Base-by-base conservation (phyloP, 2,888 invertebrate species). In the Latrodectus elegans region DNA sequence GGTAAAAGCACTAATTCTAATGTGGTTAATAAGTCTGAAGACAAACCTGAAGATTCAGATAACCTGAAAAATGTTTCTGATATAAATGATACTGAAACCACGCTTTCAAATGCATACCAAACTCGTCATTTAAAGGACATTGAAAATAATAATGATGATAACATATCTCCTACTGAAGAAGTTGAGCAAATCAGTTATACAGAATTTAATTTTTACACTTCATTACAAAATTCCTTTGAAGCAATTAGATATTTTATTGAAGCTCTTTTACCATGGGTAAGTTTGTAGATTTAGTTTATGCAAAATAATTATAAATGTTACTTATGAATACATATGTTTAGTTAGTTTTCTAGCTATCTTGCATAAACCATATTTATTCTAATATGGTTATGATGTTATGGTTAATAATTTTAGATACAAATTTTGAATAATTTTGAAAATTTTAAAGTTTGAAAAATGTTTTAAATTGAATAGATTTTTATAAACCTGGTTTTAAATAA, bases 201-300 rank as follows among this genome's bases (percentile, higher is more conserved):
- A 26, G 84, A 67, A 77, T 72, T 73, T 38, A 49, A 65, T 15
- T 38, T 67, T 10, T 73, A 78, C 77, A n/a, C 12, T 10, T 17
- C 67, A 52, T 9, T 81, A 11, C 77, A 80, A 67, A 87, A 87
- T 77, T 38, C 76, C 51, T 60, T 87, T 12, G 70, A 68, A 51
- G 86, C 81, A 12, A 26, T 87, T 12, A 81, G 81, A 51, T 76
- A 72, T 15, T 77, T 82, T 67, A 68, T 87, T 55, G 81, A 81
- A 67, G n/a, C 53, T 22, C 17, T 81, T 11, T 17, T 87, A 26
- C 65, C 68, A 11, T 87, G 86, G 86, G 86, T 87, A 38, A 87
- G 81, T 51, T 65, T 17, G 49, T 60, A 1, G 38, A 38, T 38
- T 38, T 6, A 4, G 38, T 38, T 4, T 38, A 38, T 38, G 38